phyloP scores from a whole-genome alignment of 2,888 invertebrate genomes.

The Frankliniella intonsa region DNA sequence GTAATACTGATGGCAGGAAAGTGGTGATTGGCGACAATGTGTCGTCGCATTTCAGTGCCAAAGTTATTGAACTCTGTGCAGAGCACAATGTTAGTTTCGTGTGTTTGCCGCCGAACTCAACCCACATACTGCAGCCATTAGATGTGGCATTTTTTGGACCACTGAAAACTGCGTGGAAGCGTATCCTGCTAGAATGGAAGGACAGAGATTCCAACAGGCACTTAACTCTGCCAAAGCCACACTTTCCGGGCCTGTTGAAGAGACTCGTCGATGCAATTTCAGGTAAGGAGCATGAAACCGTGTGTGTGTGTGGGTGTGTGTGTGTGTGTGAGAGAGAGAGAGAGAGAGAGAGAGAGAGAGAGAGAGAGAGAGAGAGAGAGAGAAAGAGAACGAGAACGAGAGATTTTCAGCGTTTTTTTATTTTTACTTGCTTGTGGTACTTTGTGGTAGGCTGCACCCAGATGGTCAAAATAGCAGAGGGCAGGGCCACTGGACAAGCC shows the following conservation, averaged over 20 bases:
- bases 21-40: constrained; percentile 17
- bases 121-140: background rate
- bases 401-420: too few species aligned
- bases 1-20: background rate
- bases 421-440: too few species aligned
- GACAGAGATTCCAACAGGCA: background rate
- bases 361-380: too few species aligned
- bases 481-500: too few species aligned
- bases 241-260: constrained; percentile 33
- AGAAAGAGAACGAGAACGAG: too few species aligned
- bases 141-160: background rate
- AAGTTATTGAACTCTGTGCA: background rate
- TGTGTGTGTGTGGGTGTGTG: too few species aligned
- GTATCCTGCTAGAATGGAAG: background rate
- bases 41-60: background rate
- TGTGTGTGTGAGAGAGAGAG: too few species aligned
- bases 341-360: too few species aligned
- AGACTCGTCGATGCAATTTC: constrained; percentile 28
- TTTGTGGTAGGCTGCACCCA: too few species aligned
- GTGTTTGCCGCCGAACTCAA: background rate
- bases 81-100: background rate
- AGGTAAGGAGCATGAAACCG: background rate
- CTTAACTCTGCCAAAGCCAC: constrained; percentile 31
- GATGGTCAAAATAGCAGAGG: too few species aligned
- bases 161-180: background rate